Evolutionary conservation across 2,888 invertebrate genomes (phyloP), one percentile per base, ranked within the genome.

Genomic region (Tiliacea aurago): DNA sequence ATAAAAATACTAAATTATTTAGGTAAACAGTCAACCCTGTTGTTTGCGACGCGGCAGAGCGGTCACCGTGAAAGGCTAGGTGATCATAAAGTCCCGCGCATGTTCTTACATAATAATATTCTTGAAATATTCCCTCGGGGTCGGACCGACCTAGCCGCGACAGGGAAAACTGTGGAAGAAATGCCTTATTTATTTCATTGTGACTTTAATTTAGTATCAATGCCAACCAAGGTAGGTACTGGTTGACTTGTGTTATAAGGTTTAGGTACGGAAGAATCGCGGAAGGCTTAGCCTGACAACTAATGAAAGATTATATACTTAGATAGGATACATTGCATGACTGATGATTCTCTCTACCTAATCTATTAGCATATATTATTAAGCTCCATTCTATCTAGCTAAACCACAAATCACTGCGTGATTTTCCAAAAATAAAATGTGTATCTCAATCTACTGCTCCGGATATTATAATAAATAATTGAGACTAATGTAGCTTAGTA

Each of bases 21-120:
- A 6, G 4, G 56, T 45, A 62, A 56, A 56, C 63, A 74, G 88
- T 0, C 93, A 95, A 43, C 95, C 95, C 95, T 95, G 86, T 41
- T 84, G 81, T 84, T 85, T 86, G 88, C 88, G 88, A 87, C 86
- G 91, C 91, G 91, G 90, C 90, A 90, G 91, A 90, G 91, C 94
- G 94, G 93, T 91, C 94, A 94, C 95, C 94, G 95, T 94, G 94
- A 94, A 95, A 95, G 93, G 93, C 93, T 92, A 95, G 96, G 96
- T 95, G 96, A 96, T 95, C 95, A 95, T 95, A 95, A 95, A 95
- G 94, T 94, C 92, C 89, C 93, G 94, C 91, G 95, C 96, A 95
- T 96, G 96, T 96, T 95, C 95, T 95, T 95, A 96, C 96, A 96
- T 96, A 95, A 95, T 96, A 95, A 96, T 95, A 95, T 95, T 93